These are phyloP conservation scores for Siniperca undulata DNA, from an alignment of 2,797 vertebrate genomes.

Conservation along the genomic window DNA sequence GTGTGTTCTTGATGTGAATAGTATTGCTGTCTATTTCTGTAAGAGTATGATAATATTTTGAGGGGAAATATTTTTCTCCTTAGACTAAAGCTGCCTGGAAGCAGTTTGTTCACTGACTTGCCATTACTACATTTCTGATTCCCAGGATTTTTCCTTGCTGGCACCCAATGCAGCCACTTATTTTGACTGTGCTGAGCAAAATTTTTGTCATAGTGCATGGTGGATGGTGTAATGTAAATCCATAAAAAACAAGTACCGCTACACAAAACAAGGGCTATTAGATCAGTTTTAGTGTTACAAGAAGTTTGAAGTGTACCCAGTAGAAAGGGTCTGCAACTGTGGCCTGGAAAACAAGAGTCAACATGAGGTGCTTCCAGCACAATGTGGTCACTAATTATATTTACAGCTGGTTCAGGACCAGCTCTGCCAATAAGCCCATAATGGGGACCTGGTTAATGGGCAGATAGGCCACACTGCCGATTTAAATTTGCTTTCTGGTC, in stretches of 20 bases:
- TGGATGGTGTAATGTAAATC: conserved; percentile 44
- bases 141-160: conserved; percentile 43
- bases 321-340: conserved; percentile 49
- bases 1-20: conserved; percentile 23
- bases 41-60: conserved; percentile 53
- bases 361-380: conserved; percentile 62
- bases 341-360: conserved; percentile 68
- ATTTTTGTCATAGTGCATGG: conserved; percentile 34
- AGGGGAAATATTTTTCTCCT: conserved; percentile 50
- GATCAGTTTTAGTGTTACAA: conserved; percentile 45
- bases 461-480: conserved; percentile 15
- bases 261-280: conserved; percentile 54
- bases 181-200: conserved; percentile 40
- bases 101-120: conserved; percentile 57
- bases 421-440: conserved; percentile 59
- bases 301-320: conserved; percentile 36
- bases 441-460: conserved; percentile 53
- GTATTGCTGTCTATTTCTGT: conserved; percentile 21
- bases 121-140: conserved; percentile 48
- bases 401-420: conserved; percentile 69
- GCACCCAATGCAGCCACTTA: conserved; percentile 34
- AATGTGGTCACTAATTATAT: conserved; percentile 72
- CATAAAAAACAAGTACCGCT: conserved; percentile 40
- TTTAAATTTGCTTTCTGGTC: conserved; percentile 20
- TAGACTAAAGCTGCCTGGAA: conserved; percentile 32